Conservation (phyloP, 2,888 invertebrate species). For the Agrilus cyanescens region DNA sequence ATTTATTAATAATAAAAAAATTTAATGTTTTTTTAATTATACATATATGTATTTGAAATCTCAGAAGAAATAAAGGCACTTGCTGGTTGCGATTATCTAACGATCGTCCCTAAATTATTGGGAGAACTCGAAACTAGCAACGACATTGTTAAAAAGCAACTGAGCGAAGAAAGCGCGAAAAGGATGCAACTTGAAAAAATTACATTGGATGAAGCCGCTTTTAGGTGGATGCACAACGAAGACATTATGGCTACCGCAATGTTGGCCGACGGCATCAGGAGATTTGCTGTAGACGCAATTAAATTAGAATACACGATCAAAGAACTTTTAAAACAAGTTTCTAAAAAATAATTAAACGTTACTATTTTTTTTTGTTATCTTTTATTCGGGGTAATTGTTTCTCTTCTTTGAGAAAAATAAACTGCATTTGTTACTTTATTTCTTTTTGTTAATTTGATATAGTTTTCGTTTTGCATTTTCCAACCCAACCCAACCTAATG, state of each 20-base stretch:
- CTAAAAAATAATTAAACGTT: not conserved
- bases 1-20: not conserved
- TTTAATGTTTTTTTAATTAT: not conserved
- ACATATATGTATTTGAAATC: constrained; percentile 8
- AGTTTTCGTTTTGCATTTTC: no score
- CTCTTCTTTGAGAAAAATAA: no score
- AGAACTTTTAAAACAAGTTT: constrained; percentile 12
- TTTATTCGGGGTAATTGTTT: no score
- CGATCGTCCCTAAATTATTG: constrained; percentile 84
- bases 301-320: constrained; percentile 68
- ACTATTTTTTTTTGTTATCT: no score
- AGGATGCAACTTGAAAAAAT: constrained; percentile 63
- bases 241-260: constrained; percentile 98
- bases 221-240: constrained; percentile 95
- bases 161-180: constrained; percentile 55
- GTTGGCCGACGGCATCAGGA: constrained; percentile 92
- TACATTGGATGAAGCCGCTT: constrained; percentile 68
- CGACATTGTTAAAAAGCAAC: constrained; percentile 48
- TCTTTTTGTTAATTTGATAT: no score
- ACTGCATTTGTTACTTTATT: no score
- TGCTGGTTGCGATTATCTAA: constrained; percentile 91
- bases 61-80: constrained; percentile 79
- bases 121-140: constrained; percentile 72
- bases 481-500: no score
- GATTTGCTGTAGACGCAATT: constrained; percentile 87